Base-by-base conservation (phyloP, 37 sponge, comb jelly and placozoan species). In the Beroe forskalii region DNA sequence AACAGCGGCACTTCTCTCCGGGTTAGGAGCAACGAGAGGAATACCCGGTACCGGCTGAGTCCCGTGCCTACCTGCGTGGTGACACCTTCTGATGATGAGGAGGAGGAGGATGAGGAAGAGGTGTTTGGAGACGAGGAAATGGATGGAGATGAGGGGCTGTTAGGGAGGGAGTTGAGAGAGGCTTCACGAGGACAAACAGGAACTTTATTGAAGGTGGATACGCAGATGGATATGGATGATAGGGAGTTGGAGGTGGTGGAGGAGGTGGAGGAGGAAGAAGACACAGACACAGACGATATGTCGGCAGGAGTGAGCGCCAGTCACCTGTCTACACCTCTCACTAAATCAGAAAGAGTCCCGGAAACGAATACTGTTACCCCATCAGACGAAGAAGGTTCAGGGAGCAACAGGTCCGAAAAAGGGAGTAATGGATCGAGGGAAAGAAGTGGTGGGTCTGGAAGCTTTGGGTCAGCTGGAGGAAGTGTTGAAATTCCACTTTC, bases 241-340 rank as follows among this genome's bases (percentile, higher is more conserved):
- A 8, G 35, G 32, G 72, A 69, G 72, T 69, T 69, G 72, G 72
- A 36, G 8, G 72, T 69, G 35, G 32, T 48, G 12, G 55, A 48
- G 12, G 55, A 48, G 55, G 55, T 17, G 12, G 55, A 48, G 6
- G 55, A 48, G 12, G n/a, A n/a, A n/a, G n/a, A n/a, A n/a, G n/a
- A n/a, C n/a, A n/a, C n/a, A n/a, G n/a, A n/a, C n/a, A n/a, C n/a
- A n/a, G 55, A 48, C 55, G 55, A 48, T 48, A 48, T 48, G 55
- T 48, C 55, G 12, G 55, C 55, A 6, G 55, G 55, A 17, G 55
- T 48, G 12, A 48, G 55, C 12, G 55, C 55, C 12, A 48, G 55
- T 48, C 12, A 48, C 12, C 55, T 48, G 55, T 12, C 6, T 12
- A 12, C 6, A 48, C 6, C 55, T 17, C 6, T 17, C 12, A 17